These are phyloP conservation scores for Lepus americanus DNA, from an alignment of 2,113 vertebrate genomes.

Conservation along the genomic window DNA sequence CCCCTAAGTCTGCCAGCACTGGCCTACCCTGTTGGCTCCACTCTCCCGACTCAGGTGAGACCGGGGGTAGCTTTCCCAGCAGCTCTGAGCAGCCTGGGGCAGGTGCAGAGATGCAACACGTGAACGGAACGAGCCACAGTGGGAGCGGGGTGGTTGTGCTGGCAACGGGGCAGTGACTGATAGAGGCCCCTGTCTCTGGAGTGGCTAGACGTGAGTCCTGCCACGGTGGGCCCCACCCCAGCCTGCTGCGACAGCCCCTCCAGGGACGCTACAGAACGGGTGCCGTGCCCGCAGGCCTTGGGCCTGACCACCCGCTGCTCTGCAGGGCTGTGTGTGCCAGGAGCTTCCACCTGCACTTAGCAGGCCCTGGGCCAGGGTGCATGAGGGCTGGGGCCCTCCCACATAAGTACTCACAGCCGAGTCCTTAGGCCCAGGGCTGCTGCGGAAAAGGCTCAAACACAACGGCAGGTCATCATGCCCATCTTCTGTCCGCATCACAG, in stretches of 20 bases:
- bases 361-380: background rate
- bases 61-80: background rate
- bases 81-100: background rate
- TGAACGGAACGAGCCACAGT: no score
- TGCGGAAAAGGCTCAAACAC: background rate
- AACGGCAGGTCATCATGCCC: background rate
- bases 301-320: background rate
- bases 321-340: no score
- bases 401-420: background rate
- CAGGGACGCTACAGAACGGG: no score
- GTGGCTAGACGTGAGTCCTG: no score
- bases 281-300: no score
- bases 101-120: background rate
- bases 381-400: background rate
- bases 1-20: no score
- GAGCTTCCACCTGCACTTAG: background rate
- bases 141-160: background rate
- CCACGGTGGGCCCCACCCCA: background rate
- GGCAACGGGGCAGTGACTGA: background rate
- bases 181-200: background rate
- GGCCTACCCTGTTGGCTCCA: background rate
- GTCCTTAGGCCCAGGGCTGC: background rate
- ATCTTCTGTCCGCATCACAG: background rate
- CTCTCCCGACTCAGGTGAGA: background rate
- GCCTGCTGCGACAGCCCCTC: background rate